Conservation (phyloP, 2,888 invertebrate species). For the Serrognathus titanus region DNA sequence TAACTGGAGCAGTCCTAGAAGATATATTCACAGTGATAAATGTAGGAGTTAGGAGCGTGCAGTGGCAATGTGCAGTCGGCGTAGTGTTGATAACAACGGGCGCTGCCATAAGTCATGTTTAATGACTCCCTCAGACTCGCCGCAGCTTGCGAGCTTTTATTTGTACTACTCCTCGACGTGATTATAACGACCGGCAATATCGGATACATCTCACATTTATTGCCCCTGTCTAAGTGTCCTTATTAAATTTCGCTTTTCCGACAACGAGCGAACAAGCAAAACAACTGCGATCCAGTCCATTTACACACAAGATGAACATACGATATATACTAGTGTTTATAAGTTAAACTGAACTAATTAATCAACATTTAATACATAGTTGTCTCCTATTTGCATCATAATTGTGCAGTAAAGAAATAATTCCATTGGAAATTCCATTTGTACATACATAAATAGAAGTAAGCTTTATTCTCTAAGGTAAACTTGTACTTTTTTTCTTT, state of each 20-base stretch:
- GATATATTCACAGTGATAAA: slow-evolving; percentile 23
- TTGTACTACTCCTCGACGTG: slow-evolving; percentile 24
- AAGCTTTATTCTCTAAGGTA: too few relatives aligned
- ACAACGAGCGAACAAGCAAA: too few relatives aligned
- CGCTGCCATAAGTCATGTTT: slow-evolving; percentile 33
- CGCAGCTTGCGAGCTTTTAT: slow-evolving; percentile 22
- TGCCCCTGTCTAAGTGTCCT: slow-evolving; percentile 12
- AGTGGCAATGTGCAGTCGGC: slow-evolving; percentile 29
- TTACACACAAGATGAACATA: too few relatives aligned
- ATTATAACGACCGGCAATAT: slow-evolving; percentile 27
- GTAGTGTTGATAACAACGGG: slow-evolving; percentile 34
- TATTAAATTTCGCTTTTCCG: slow-evolving; percentile 9
- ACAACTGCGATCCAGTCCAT: too few relatives aligned
- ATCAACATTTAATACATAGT: too few relatives aligned
- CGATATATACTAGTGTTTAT: too few relatives aligned
- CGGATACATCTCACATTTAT: slow-evolving; percentile 15
- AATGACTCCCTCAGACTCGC: slow-evolving; percentile 29
- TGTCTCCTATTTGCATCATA: too few relatives aligned
- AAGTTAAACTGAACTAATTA: too few relatives aligned
- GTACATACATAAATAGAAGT: too few relatives aligned
- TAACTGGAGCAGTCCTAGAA: slow-evolving; percentile 20
- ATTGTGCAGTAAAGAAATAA: too few relatives aligned
- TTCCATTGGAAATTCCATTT: too few relatives aligned
- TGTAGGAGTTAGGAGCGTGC: slow-evolving; percentile 19
- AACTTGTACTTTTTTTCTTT: too few relatives aligned